These are phyloP conservation scores for Nasonia oneida DNA, from an alignment of 2,888 invertebrate genomes.

Conservation along the genomic window DNA sequence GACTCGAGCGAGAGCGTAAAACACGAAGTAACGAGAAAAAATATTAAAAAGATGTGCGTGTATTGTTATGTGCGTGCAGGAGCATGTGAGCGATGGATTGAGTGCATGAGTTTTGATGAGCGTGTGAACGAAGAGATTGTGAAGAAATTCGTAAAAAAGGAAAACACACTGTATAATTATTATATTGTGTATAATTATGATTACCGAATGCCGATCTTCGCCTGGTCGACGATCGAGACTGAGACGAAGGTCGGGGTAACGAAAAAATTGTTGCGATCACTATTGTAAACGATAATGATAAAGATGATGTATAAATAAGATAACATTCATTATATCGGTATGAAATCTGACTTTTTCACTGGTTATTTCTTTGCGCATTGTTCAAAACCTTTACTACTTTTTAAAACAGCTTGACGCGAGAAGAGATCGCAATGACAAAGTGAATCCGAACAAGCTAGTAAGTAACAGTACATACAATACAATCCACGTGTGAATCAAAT, in stretches of 20 bases:
- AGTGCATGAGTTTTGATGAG: conserved; percentile 54
- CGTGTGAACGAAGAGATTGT: conserved; percentile 64
- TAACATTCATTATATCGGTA: conserved; percentile 78
- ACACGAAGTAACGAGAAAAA: conserved; percentile 49
- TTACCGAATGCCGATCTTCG: conserved; percentile 61
- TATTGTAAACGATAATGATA: conserved; percentile 71
- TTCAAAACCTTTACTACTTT: conserved; percentile 57
- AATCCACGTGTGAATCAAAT: conserved; percentile 33
- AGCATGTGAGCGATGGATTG: conserved; percentile 59
- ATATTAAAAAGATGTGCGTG: conserved; percentile 57
- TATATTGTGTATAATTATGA: conserved; percentile 71
- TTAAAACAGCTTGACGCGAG: conserved; percentile 44
- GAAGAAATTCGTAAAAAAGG: conserved; percentile 61
- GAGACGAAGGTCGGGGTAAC: conserved; percentile 64
- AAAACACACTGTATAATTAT: conserved; percentile 75
- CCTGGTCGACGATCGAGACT: conserved; percentile 61
- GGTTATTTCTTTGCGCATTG: conserved; percentile 74
- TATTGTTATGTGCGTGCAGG: conserved; percentile 58
- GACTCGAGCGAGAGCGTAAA: conserved; percentile 68
- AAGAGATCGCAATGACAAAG: conserved; percentile 53
- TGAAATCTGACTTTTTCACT: conserved; percentile 76
- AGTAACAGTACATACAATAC: conserved; percentile 17
- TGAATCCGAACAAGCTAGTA: conserved; percentile 40
- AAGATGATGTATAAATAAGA: conserved; percentile 77
- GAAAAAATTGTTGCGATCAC: conserved; percentile 70